Base-by-base conservation (phyloP, 2,888 invertebrate genomes). In the Icerya purchasi region DNA sequence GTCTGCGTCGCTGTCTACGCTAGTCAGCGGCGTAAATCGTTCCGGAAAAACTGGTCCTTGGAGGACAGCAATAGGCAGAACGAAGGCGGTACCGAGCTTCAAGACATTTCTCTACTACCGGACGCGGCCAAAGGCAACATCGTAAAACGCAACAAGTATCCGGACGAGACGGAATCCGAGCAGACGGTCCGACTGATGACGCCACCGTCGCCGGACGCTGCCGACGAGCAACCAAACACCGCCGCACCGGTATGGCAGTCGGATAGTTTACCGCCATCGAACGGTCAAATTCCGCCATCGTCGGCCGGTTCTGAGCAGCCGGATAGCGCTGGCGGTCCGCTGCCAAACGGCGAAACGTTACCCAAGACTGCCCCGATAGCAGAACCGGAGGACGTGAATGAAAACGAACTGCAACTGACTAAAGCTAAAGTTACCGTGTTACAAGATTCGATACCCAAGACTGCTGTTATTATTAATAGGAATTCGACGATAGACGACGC, bases 391-490 rank as follows among this genome's bases (percentile, higher is more conserved):
- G 36, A 36, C 14, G 36, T 14, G 51, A 51, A 53, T 50, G 49
- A 55, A 52, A 60, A 53, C n/a, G 53, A 36, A 19, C 56, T 60
- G 3, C 56, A 60, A n/a, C 53, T 54, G 20, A 52, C 60, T 22
- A 53, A 50, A 18, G 60, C 53, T 14, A 60, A 60, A 60, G 56
- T 60, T 52, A 60, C 53, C 52, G 56, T 53, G 25, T 56, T 60
- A 57, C 60, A 56, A 2, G 60, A 60, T 50, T 60, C 60, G 2
- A 22, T 60, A 49, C 60, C 60, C 2, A 60, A 53, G 52, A 60
- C 60, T 36, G 52, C 60, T 3, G 20, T 60, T 1, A 18, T 54
- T 3, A 23, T 54, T 18, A 18, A 54, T 14, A 19, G 54, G 23
- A 54, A 54, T 18, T 54, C 18, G 22, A 22, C 5, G 22, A 22